Evolutionary conservation across 1,140 invertebrate species (phyloP), one percentile per base, ranked within the genome.

Genomic region (Drosophila novamexicana): DNA sequence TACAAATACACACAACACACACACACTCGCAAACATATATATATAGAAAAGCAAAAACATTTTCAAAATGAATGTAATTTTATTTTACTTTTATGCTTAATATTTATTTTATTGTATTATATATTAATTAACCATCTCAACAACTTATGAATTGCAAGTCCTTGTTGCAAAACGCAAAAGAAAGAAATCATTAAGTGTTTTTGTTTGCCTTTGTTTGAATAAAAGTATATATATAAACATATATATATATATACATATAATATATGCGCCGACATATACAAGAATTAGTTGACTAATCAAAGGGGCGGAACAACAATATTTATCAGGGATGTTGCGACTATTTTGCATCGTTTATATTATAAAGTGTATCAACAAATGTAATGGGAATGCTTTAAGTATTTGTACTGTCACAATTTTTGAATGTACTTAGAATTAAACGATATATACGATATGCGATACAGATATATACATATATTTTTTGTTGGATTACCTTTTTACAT

Each of bases 61-160:
- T 80, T 80, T 89, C 74, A 67, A 72, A 85, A 71, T 80, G 67
- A 78, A 81, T 83, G 42, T 89, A 81, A 81, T 63, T 71, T 89
- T 89, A 84, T 90, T 81, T 72, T 75, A 90, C 32, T 70, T 75
- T 80, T 90, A 85, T 81, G 78, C 72, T 90, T 90, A 90, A 86
- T 90, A 90, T 90, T 90, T 90, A 90, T 90, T 90, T 90, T 85
- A 73, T 79, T 90, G 85, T 90, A 89, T 85, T 90, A 90, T 85
- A 90, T 85, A 71, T 47, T 88, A 83, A 86, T 65, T 86, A 78
- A 71, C 81, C 86, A 86, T 81, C 81, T 85, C 81, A 83, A 69
- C 45, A 74, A 74, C 42, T 54, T 62, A 69, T 71, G 53, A 75
- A 71, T 57, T 29, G 61, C 62, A 73, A 77, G 66, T 52, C 47